Conservation (phyloP, 92 coral and sea anemone genomes). For the Paragorgia papillata region DNA sequence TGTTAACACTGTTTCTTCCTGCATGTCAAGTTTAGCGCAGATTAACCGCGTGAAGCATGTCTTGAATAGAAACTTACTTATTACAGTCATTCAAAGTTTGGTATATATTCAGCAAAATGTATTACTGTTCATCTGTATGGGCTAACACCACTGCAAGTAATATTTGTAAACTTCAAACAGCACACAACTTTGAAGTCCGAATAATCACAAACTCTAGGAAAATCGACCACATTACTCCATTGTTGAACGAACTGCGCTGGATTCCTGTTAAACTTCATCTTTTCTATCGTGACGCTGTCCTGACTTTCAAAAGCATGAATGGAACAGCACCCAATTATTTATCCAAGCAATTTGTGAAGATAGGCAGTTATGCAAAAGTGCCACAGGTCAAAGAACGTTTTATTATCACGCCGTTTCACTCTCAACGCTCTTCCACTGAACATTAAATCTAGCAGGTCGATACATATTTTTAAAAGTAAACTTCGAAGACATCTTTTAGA, state of each 20-base stretch:
- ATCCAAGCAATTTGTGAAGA: slow-evolving; percentile 7
- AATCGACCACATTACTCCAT: slow-evolving; percentile 29
- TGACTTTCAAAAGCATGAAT: slow-evolving; percentile 39
- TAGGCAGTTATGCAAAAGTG: slow-evolving; percentile 24
- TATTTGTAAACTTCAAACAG: slow-evolving; percentile 44
- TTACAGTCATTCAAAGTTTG: slow-evolving; percentile 35
- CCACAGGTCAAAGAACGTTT: slow-evolving; percentile 41
- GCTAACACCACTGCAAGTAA: slow-evolving; percentile 24
- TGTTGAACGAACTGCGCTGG: slow-evolving; percentile 23
- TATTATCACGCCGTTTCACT: slow-evolving; percentile 34
- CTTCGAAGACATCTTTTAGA: neutral
- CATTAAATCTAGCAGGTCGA: slow-evolving; percentile 22
- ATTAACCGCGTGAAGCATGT: slow-evolving; percentile 48
- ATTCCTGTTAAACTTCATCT: slow-evolving; percentile 30
- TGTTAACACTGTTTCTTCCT: slow-evolving; percentile 40
- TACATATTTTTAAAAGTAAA: slow-evolving; percentile 25
- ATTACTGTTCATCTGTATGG: slow-evolving; percentile 26
- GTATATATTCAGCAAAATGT: slow-evolving; percentile 52
- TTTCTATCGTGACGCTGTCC: slow-evolving; percentile 31
- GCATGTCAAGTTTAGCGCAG: slow-evolving; percentile 38
- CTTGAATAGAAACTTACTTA: slow-evolving; percentile 44
- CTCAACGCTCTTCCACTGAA: slow-evolving; percentile 2
- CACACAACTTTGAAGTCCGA: slow-evolving; percentile 35
- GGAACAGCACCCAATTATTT: neutral
- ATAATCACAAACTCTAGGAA: slow-evolving; percentile 18